Base-by-base conservation (phyloP, 1,140 invertebrate species). In the Bombus soroeensis region DNA sequence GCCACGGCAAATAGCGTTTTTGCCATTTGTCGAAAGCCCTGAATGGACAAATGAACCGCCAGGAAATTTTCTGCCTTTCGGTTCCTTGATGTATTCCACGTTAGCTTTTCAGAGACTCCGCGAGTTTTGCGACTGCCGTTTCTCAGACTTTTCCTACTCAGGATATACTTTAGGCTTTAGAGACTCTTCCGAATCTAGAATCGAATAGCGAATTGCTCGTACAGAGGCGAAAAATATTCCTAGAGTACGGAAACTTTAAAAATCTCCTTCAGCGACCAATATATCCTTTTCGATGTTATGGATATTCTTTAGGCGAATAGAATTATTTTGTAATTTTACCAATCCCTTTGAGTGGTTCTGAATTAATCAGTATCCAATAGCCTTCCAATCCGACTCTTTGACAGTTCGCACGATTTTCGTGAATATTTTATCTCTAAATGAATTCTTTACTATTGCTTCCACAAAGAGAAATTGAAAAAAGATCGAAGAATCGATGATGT, bases 121-220 rank as follows among this genome's bases (percentile, higher is more conserved):
- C 1, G 25, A 66, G 39, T 79, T 79, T 66, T 22, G 12, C 22
- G 12, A 80, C 25, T 22, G 25, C 41, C 32, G n/a, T 72, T 32
- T 32, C 32, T 28, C 25, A 28, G 13, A 37, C 5, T 32, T n/a
- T 32, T n/a, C 34, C 3, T 71, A 39, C 12, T 25, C 25, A 28
- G 10, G 37, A 6, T 71, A 12, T 28, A 8, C 70, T 12, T 37
- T 37, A 9, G 4, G 9, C 34, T n/a, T 41, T 18, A 5, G 71
- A 9, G 6, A 25, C 0, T 41, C 25, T n/a, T 41, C 12, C 37
- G 5, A 28, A 39, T 64, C 1, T 32, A 1, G 6, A 15, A 22
- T 41, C 70, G 70, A 39, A 77, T 41, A 57, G 87, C 77, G 75
- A 74, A 88, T 88, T 37, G 85, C 34, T 47, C 47, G 59, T 12